phyloP scores from a whole-genome alignment of 2,888 invertebrate genomes.

The Drosophila subquinaria region DNA sequence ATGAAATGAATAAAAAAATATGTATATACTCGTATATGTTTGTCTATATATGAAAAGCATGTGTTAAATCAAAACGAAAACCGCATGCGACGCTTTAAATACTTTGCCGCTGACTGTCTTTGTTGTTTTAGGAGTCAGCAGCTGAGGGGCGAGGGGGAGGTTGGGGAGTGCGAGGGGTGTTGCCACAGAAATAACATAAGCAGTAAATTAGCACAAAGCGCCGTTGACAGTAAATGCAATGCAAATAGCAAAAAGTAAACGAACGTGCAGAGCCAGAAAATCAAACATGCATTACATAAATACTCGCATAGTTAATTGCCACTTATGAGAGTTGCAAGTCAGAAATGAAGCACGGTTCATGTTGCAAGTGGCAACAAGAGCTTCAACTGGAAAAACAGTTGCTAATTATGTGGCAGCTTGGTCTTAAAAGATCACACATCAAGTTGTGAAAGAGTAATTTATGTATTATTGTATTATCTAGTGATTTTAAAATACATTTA shows the following conservation, averaged over 20 bases:
- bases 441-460: background rate
- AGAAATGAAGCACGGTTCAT: background rate
- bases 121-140: background rate
- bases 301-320: conserved; percentile 8
- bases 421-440: background rate
- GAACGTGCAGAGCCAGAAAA: conserved; percentile 17
- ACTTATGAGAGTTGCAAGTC: conserved; percentile 41
- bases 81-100: conserved; percentile 43
- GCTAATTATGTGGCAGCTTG: conserved; percentile 7
- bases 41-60: conserved; percentile 24
- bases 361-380: conserved; percentile 1
- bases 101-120: conserved; percentile 5
- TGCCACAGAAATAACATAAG: background rate
- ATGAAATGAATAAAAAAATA: conserved; percentile 14
- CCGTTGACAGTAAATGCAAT: conserved; percentile 51
- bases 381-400: background rate
- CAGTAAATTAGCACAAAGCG: conserved; percentile 57
- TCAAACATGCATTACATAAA: conserved; percentile 4
- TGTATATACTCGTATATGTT: background rate
- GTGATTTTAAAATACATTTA: too few relatives aligned
- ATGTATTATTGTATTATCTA: background rate
- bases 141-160: background rate
- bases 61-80: conserved; percentile 27
- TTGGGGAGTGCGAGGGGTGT: background rate
- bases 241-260: conserved; percentile 40